Evolutionary conservation across 2,888 invertebrate species (phyloP).

Genomic region (Gortyna flavago): DNA sequence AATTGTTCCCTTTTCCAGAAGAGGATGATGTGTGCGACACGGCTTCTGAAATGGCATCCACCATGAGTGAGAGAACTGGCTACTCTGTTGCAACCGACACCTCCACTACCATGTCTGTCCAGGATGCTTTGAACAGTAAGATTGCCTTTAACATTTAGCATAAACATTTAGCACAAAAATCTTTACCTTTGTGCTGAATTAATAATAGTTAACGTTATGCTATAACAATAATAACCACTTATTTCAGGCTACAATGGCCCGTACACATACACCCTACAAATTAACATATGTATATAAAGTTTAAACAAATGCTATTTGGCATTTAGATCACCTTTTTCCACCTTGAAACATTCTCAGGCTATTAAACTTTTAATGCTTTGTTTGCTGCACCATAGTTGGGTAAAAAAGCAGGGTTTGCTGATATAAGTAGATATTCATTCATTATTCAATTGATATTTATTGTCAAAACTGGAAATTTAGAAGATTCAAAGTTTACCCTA

Average conservation of each 20-base stretch:
- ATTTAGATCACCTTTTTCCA: not conserved
- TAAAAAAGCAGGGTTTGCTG: not conserved
- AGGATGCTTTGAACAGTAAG: constrained; percentile 87
- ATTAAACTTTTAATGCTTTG: not conserved
- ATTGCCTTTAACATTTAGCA: not conserved
- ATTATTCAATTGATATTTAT: not conserved
- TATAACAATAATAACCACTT: not conserved
- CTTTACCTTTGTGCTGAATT: not conserved
- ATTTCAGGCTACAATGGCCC: not conserved
- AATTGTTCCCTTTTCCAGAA: constrained; percentile 69
- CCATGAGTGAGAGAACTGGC: constrained; percentile 85
- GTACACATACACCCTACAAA: not conserved
- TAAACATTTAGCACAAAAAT: too few species aligned
- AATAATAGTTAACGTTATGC: not conserved
- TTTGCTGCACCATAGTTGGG: not conserved
- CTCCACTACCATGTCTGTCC: constrained; percentile 84
- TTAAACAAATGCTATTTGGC: not conserved
- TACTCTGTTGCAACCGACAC: constrained; percentile 86
- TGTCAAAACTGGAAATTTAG: not conserved
- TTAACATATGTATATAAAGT: not conserved
- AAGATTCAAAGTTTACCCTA: not conserved
- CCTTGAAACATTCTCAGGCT: not conserved
- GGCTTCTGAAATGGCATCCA: constrained; percentile 85
- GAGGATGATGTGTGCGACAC: constrained; percentile 85
- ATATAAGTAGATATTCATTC: not conserved